A percentile compares a stretch with the other conserved stretches of the same genome.
These are phyloP conservation scores for Ernsta delagoae DNA, from an alignment of 2,888 invertebrate species.

Conservation along the genomic window DNA sequence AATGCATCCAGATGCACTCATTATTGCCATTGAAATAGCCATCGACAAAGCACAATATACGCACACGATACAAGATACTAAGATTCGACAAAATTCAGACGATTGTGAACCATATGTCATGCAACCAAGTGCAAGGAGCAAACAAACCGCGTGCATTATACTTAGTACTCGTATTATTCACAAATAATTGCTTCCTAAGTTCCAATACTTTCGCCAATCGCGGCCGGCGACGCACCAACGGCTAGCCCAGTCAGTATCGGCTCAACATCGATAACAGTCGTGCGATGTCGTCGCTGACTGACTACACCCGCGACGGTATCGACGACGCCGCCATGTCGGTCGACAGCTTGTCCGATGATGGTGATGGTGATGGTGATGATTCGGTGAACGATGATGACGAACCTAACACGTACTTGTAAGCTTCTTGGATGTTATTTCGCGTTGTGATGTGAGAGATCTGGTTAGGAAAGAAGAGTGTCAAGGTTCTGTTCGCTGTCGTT, in stretches of 20 bases:
- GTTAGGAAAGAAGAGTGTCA: conserved; percentile 2
- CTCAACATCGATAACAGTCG: conserved; percentile 40
- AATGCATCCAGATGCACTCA: no score
- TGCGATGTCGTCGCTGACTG: conserved; percentile 42
- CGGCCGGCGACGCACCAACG: conserved; percentile 12
- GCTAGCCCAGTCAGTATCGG: conserved; percentile 45
- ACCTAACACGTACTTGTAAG: conserved; percentile 42
- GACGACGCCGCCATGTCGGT: conserved; percentile 59
- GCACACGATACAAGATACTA: neutral
- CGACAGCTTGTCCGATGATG: conserved; percentile 69
- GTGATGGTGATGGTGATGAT: conserved; percentile 34
- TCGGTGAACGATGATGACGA: conserved; percentile 44
- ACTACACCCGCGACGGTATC: conserved; percentile 5
- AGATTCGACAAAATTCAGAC: neutral
- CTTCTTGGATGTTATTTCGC: conserved; percentile 26
- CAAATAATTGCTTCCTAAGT: conserved; percentile 44
- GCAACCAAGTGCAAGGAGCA: conserved; percentile 6
- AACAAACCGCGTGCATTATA: conserved; percentile 45
- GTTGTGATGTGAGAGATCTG: conserved; percentile 5
- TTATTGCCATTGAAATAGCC: neutral
- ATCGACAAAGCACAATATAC: neutral
- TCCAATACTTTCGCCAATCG: conserved; percentile 56
- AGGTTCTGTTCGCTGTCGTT: neutral
- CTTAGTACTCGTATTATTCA: conserved; percentile 51
- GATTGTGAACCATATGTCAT: no score